Evolutionary conservation across 35 echinoderm and acorn worm genomes (phyloP).

Genomic region (Chiridota heheva): DNA sequence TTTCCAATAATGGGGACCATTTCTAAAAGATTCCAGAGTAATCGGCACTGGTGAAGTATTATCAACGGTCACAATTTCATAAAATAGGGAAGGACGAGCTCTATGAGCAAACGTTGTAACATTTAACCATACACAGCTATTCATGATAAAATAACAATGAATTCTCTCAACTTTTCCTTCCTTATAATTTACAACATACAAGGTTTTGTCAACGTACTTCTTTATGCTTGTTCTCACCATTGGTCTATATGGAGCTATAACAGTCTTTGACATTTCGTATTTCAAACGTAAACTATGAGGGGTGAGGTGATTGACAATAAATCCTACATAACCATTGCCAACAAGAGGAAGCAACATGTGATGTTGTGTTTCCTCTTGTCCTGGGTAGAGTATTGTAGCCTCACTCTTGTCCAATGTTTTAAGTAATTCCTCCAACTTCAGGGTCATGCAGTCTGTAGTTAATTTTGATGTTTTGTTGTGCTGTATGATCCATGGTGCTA

Average conservation of each 20-base stretch:
- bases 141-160: constrained; percentile 83
- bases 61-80: constrained; percentile 75
- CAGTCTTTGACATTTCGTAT: constrained; percentile 56
- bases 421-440: constrained; percentile 59
- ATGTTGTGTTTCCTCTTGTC: neutral
- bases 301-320: constrained; percentile 64
- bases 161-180: constrained; percentile 66
- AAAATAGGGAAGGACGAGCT: constrained; percentile 57
- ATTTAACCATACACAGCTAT: constrained; percentile 74
- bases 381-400: constrained; percentile 50
- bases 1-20: constrained; percentile 81
- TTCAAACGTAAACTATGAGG: constrained; percentile 51
- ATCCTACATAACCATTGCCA: constrained; percentile 82
- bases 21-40: constrained; percentile 51
- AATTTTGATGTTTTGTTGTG: constrained; percentile 67
- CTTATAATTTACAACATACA: constrained; percentile 75
- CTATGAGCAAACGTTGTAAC: constrained; percentile 72
- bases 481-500: constrained; percentile 82
- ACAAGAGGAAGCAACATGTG: constrained; percentile 66
- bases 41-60: constrained; percentile 73
- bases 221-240: constrained; percentile 54
- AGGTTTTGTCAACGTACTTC: constrained; percentile 65
- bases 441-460: constrained; percentile 72
- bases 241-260: constrained; percentile 68
- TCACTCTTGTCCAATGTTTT: constrained; percentile 38